phyloP scores from a whole-genome alignment of 2,113 vertebrate genomes.

The Ailurus styani region DNA sequence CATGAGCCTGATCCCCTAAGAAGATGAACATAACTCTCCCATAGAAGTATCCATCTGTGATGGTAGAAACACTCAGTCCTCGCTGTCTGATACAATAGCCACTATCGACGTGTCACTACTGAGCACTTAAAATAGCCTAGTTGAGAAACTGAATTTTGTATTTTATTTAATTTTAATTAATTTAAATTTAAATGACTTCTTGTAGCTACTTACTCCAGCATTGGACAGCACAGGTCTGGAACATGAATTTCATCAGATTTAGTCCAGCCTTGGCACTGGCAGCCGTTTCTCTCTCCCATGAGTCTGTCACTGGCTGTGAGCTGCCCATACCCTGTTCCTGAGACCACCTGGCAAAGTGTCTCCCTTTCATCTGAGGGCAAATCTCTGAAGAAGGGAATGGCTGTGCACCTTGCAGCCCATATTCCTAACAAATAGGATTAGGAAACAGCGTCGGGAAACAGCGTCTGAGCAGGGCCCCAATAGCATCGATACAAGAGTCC shows the following conservation, averaged over 20 bases:
- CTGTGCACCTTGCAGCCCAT: too few species aligned
- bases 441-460: too few species aligned
- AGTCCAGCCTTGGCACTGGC: not conserved
- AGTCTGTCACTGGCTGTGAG: not conserved
- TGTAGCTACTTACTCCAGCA: not conserved
- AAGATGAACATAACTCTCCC: not conserved
- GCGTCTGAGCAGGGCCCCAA: not conserved
- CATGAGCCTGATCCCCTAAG: not conserved
- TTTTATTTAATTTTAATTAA: not conserved
- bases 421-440: accelerated
- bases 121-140: not conserved
- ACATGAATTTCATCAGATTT: not conserved
- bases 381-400: not conserved
- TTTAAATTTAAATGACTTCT: not conserved
- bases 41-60: not conserved
- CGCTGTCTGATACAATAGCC: not conserved
- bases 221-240: not conserved
- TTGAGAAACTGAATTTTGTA: too few species aligned
- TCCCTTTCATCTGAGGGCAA: not conserved
- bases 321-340: not conserved
- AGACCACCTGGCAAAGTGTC: not conserved
- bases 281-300: not conserved
- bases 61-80: not conserved
- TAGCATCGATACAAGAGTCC: not conserved
- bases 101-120: not conserved